Evolutionary conservation across 2,113 vertebrate species (phyloP).

Genomic region (Daphoenositta chrysoptera): DNA sequence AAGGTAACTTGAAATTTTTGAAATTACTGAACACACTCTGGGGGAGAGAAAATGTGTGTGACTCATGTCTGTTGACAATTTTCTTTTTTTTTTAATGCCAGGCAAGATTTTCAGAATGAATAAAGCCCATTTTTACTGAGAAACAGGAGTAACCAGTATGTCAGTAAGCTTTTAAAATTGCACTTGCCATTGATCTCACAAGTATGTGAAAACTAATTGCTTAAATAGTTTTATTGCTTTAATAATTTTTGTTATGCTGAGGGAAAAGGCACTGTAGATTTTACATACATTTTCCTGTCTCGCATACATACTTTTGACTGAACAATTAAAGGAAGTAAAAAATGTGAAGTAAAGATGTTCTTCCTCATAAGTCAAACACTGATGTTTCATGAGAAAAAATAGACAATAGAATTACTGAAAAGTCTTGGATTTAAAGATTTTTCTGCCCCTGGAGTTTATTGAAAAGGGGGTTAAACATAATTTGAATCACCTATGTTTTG

Average conservation of each 20-base stretch:
- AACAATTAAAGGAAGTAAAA: neutral
- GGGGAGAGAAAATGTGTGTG: neutral
- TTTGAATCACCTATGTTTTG: neutral
- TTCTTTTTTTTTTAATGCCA: neutral
- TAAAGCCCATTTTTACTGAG: neutral
- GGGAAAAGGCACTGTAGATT: neutral
- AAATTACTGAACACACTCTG: neutral
- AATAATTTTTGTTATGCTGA: neutral
- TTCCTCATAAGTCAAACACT: neutral
- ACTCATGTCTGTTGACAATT: neutral
- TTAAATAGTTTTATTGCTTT: neutral
- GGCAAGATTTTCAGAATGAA: neutral
- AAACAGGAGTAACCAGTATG: neutral
- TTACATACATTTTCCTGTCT: neutral
- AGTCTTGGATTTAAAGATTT: neutral
- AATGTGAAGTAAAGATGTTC: neutral
- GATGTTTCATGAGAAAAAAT: neutral
- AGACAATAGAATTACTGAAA: neutral
- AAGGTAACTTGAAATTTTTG: neutral
- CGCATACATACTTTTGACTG: neutral
- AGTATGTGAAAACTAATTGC: neutral
- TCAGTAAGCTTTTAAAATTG: neutral
- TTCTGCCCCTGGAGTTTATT: neutral
- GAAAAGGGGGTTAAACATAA: neutral
- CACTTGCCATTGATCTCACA: neutral